These are phyloP conservation scores for Tromatobia lineatoria DNA, from an alignment of 2,888 invertebrate genomes.

Conservation along the genomic window DNA sequence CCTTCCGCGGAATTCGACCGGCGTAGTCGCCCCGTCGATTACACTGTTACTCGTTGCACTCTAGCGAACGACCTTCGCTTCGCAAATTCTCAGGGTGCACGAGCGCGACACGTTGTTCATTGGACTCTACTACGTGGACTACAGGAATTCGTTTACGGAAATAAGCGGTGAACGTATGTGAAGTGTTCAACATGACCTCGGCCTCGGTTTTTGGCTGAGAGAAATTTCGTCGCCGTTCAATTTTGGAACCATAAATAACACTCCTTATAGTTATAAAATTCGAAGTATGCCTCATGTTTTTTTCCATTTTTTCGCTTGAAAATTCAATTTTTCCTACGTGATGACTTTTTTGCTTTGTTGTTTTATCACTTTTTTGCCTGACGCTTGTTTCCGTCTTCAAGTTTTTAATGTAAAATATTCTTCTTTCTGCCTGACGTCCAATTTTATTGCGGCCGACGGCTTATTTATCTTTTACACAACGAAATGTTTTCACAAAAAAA, in stretches of 20 bases:
- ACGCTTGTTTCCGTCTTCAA: neutral
- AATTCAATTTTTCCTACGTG: too few relatives aligned
- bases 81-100: conserved; percentile 59
- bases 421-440: too few relatives aligned
- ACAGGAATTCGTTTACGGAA: conserved; percentile 47
- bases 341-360: neutral
- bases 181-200: neutral
- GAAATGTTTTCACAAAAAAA: too few relatives aligned
- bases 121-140: neutral
- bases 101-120: conserved; percentile 54
- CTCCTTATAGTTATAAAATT: too few relatives aligned
- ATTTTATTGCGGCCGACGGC: too few relatives aligned
- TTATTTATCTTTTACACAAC: too few relatives aligned
- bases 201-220: neutral
- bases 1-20: conserved; percentile 64
- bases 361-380: neutral
- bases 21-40: conserved; percentile 28
- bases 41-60: conserved; percentile 48
- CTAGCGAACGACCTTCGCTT: conserved; percentile 59
- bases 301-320: neutral
- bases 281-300: neutral
- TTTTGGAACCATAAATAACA: neutral
- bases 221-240: neutral
- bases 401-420: too few relatives aligned
- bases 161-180: conserved; percentile 38